Conservation (phyloP, 2,113 vertebrate genomes). For the Chionodraco myersi region DNA sequence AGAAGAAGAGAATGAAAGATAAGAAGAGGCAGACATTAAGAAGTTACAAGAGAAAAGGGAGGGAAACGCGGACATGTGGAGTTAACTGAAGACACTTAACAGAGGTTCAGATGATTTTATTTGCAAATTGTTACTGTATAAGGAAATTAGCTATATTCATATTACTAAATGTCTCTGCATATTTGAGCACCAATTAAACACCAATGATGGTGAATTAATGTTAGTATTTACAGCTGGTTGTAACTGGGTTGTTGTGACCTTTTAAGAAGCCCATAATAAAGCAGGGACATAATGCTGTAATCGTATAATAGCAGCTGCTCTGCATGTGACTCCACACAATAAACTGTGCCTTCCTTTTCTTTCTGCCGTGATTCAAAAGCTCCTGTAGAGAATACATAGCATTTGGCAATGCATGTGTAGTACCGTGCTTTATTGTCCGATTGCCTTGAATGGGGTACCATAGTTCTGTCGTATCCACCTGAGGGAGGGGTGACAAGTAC, state of each 20-base stretch:
- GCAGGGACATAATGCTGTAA: not conserved
- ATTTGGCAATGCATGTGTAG: constrained; percentile 27
- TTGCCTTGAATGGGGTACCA: constrained; percentile 8
- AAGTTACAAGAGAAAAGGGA: not conserved
- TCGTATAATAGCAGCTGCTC: not conserved
- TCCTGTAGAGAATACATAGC: constrained; percentile 1
- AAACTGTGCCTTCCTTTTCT: not conserved
- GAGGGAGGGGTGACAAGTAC: not conserved
- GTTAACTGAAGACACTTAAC: not conserved
- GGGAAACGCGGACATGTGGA: not conserved
- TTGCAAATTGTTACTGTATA: not conserved
- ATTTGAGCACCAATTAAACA: not conserved
- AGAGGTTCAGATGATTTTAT: not conserved
- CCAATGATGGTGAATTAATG: not conserved
- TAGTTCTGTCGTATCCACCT: constrained; percentile 10
- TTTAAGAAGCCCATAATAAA: not conserved
- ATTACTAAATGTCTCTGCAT: not conserved
- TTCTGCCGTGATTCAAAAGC: not conserved
- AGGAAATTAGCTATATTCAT: not conserved
- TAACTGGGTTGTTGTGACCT: not conserved
- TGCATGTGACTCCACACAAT: not conserved
- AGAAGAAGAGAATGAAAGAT: not conserved
- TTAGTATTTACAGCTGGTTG: not conserved
- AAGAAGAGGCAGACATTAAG: not conserved
- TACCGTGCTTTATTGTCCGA: not conserved